Conservation (phyloP, 2,113 vertebrate genomes). For the Misgurnus anguillicaudatus region DNA sequence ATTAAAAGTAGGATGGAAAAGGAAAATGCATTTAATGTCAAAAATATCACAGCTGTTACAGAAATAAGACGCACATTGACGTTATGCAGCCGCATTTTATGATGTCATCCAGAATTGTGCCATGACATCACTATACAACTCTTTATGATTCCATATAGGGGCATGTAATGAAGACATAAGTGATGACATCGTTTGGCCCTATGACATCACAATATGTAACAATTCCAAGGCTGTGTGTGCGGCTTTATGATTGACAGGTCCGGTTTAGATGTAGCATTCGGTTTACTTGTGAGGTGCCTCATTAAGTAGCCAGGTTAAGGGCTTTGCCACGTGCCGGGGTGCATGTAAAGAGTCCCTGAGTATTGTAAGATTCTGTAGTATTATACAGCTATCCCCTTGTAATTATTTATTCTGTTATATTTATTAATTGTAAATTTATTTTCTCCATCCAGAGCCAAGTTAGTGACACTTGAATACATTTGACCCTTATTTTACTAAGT, state of each 20-base stretch:
- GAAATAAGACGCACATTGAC: constrained; percentile 31
- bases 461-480: constrained; percentile 34
- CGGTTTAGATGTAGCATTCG: constrained; percentile 54
- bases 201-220: constrained; percentile 29
- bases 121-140: neutral
- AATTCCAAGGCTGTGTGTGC: neutral
- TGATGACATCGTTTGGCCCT: constrained; percentile 12
- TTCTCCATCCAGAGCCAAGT: constrained; percentile 44
- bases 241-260: constrained; percentile 31
- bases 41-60: constrained; percentile 2
- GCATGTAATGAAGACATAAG: neutral
- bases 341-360: constrained; percentile 46
- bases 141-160: neutral
- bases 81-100: constrained; percentile 36
- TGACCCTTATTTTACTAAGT: constrained; percentile 40
- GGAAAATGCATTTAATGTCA: constrained; percentile 15
- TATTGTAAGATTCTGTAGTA: constrained; percentile 30
- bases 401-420: constrained; percentile 65
- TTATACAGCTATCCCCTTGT: constrained; percentile 44
- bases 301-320: constrained; percentile 51
- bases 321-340: constrained; percentile 33
- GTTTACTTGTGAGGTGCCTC: constrained; percentile 47
- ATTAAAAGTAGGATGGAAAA: constrained; percentile 3
- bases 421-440: constrained; percentile 66
- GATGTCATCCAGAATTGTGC: constrained; percentile 40